Percentiles rank a stretch among this genome's conserved stretches.
These are phyloP conservation scores for Cerastoderma edule DNA, from an alignment of 2,888 invertebrate genomes.

Conservation along the genomic window DNA sequence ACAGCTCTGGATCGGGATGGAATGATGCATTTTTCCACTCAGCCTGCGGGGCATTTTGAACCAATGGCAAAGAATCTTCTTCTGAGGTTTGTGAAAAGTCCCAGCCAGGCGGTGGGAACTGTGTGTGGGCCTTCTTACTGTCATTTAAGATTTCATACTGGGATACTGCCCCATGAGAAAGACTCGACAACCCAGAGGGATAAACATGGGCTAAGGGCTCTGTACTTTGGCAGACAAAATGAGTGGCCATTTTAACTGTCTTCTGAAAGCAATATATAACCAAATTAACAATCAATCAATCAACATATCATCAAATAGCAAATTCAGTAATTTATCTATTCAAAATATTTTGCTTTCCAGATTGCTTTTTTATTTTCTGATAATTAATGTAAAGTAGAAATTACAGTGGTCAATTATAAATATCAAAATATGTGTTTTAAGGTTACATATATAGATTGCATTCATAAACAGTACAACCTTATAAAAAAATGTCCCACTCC, in stretches of 20 bases:
- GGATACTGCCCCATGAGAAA: slow-evolving; percentile 67
- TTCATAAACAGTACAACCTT: no score
- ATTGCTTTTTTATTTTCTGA: no score
- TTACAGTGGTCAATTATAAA: no score
- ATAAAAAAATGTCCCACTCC: no score
- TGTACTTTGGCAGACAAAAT: slow-evolving; percentile 67
- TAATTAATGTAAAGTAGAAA: no score
- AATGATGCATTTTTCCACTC: slow-evolving; percentile 54
- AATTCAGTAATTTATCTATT: no score
- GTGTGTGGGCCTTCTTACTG: slow-evolving; percentile 58
- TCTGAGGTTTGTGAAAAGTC: slow-evolving; percentile 67
- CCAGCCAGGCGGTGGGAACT: slow-evolving; percentile 70
- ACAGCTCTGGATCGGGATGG: slow-evolving; percentile 66
- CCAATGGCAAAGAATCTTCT: slow-evolving; percentile 67
- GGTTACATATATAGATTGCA: no score
- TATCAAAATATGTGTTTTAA: no score
- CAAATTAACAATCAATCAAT: no score
- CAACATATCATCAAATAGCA: no score
- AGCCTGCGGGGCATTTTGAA: slow-evolving; percentile 57
- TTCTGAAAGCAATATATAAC: no score
- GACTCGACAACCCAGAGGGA: slow-evolving; percentile 47
- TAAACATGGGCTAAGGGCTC: slow-evolving; percentile 64
- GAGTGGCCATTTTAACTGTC: slow-evolving; percentile 59
- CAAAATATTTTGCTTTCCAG: no score
- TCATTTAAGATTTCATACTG: slow-evolving; percentile 64